Evolutionary conservation across 2,797 vertebrate species (phyloP).

Genomic region (Meda fulgida): DNA sequence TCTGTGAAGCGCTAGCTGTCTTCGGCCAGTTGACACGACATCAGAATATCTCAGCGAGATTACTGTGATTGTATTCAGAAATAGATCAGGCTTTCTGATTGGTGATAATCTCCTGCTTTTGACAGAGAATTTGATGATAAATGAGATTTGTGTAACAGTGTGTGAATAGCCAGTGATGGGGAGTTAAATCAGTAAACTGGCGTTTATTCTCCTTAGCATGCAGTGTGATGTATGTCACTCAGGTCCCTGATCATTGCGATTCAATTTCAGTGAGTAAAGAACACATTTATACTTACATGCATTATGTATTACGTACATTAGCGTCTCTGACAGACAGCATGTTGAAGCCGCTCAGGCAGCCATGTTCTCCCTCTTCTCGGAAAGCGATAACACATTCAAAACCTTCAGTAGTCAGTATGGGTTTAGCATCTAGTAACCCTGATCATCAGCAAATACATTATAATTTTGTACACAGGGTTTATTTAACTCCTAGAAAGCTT

Average conservation of each 20-base stretch:
- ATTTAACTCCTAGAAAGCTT: too few relatives aligned
- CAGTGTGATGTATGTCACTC: background rate
- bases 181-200: background rate
- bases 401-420: background rate
- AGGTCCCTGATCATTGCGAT: background rate
- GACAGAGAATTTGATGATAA: constrained; percentile 25
- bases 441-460: too few relatives aligned
- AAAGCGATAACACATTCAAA: background rate
- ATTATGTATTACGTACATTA: background rate
- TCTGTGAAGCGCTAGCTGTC: constrained; percentile 17
- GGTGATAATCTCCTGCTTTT: constrained; percentile 23
- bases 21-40: constrained; percentile 33
- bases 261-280: background rate
- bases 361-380: background rate
- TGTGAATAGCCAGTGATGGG: constrained; percentile 5
- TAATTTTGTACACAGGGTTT: too few relatives aligned
- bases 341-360: background rate
- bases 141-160: constrained; percentile 27
- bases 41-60: constrained; percentile 41
- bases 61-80: constrained; percentile 29
- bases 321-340: background rate
- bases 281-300: background rate
- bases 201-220: background rate
- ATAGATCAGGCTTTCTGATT: constrained; percentile 18
- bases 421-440: too few relatives aligned